Base-by-base conservation (phyloP, 2,113 vertebrate genomes). In the Ophiodon elongatus region DNA sequence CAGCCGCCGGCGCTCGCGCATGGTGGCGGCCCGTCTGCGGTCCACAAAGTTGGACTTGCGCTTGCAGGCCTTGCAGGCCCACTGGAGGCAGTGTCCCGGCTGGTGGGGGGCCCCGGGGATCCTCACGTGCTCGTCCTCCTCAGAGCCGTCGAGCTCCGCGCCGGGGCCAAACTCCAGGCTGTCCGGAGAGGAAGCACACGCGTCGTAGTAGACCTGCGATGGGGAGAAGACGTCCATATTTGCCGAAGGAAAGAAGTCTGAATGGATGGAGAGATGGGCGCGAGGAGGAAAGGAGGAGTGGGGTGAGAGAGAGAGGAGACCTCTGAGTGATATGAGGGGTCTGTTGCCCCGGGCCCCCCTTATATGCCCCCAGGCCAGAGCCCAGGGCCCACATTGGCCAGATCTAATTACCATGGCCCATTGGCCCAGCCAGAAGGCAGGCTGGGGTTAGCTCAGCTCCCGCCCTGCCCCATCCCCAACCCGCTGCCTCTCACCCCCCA, bases 11-110 rank as follows among this genome's bases (percentile, higher is more conserved):
- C 98, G 96, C 92, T 99, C 98, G 0, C 98, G 96, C 98, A 99
- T 98, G 72, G 98, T 99, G 94, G 98, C 98, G 0, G 98, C 98
- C 90, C 97, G 96, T 35, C 98, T 85, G 63, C 98, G 95, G 92
- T 99, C 98, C 94, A 96, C 96, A 3, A 96, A 97, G 91, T 96
- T 98, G 78, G 98, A 95, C 89, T 97, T 97, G 73, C 97, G 97
- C 89, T 99, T 99, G 92, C 98, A 99, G 4, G 98, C 98, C 93
- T 98, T 99, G 94, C 98, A 99, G 90, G 98, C 98, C 98, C 98
- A 99, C 93, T 97, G 94, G 76, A 99, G 97, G 92, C 98, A 99
- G 92, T 96, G 98, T 9, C 98, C 98, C 0, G 97, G 96, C 93
- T 98, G 97, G 87, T 98, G 97, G 76, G 97, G 98, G 80, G 96